phyloP scores from a whole-genome alignment of 2,888 invertebrate species.

The Arrhopalites spinosus region DNA sequence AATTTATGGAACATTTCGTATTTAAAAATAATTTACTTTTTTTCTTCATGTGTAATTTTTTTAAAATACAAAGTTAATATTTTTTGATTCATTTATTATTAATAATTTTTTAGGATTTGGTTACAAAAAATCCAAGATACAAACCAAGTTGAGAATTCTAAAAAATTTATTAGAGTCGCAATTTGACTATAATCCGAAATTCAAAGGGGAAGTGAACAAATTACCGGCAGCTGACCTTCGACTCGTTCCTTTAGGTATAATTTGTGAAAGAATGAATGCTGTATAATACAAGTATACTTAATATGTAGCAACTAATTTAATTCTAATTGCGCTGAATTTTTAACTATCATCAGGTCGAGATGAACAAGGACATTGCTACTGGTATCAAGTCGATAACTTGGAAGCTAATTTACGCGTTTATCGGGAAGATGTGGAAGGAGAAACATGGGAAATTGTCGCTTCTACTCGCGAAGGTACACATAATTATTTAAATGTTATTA shows the following conservation, averaged over 20 bases:
- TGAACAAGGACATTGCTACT: constrained; percentile 87
- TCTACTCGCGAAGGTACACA: constrained; percentile 82
- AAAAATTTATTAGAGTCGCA: constrained; percentile 92
- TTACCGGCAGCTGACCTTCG: constrained; percentile 79
- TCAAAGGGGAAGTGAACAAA: constrained; percentile 84
- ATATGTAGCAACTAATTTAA: background rate
- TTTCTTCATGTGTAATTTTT: too few species aligned
- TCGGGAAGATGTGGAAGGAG: constrained; percentile 94
- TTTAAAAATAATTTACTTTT: too few species aligned
- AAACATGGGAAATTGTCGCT: constrained; percentile 91
- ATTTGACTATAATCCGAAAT: constrained; percentile 91
- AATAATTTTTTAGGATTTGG: constrained; percentile 69
- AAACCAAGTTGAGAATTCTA: constrained; percentile 84
- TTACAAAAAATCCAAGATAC: constrained; percentile 86
- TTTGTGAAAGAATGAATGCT: background rate
- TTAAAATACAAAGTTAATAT: too few species aligned
- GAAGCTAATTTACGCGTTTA: constrained; percentile 83
- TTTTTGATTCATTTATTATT: too few species aligned
- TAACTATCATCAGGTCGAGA: constrained; percentile 68
- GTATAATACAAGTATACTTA: background rate
- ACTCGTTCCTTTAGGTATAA: constrained; percentile 75
- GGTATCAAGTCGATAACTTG: constrained; percentile 80
- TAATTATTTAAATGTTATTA: too few species aligned
- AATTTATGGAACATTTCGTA: too few species aligned
- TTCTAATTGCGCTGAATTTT: background rate